Evolutionary conservation across 2,113 vertebrate genomes (phyloP).

Genomic region (Coryphaenoides rupestris): DNA sequence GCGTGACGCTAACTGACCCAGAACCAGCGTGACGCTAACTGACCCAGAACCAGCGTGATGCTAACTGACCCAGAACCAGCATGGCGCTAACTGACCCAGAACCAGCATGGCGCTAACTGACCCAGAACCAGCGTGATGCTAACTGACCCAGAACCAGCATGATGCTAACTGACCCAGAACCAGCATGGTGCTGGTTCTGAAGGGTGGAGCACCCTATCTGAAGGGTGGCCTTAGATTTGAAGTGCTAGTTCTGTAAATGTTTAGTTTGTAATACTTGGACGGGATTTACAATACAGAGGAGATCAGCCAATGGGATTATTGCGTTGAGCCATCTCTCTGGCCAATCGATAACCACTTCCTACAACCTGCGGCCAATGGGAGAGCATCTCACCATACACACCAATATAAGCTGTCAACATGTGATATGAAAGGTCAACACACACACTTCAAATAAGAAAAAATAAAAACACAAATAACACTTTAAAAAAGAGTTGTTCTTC

Average conservation of each 20-base stretch:
- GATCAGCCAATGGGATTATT: conserved; percentile 39
- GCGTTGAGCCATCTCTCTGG: conserved; percentile 33
- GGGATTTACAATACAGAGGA: conserved; percentile 39
- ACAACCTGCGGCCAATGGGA: not conserved
- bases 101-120: too few species aligned
- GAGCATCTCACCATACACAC: conserved; percentile 6
- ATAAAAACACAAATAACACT: not conserved
- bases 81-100: too few species aligned
- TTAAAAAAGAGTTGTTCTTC: not conserved
- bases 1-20: too few species aligned
- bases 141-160: too few species aligned
- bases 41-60: too few species aligned
- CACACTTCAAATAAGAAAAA: conserved; percentile 5
- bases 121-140: too few species aligned
- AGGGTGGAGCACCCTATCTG: too few species aligned
- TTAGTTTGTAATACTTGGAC: conserved; percentile 22
- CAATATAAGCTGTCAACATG: conserved; percentile 6
- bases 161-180: too few species aligned
- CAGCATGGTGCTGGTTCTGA: too few species aligned
- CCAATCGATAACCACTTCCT: conserved; percentile 7
- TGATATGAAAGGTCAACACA: conserved; percentile 26
- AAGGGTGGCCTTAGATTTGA: conserved; percentile 17
- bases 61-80: too few species aligned
- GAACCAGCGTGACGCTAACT: too few species aligned
- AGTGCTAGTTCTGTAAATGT: conserved; percentile 15